Evolutionary conservation across 2,888 invertebrate genomes (phyloP), one percentile per base, ranked within the genome.

Genomic region (Acanthococcus lagerstroemiae): DNA sequence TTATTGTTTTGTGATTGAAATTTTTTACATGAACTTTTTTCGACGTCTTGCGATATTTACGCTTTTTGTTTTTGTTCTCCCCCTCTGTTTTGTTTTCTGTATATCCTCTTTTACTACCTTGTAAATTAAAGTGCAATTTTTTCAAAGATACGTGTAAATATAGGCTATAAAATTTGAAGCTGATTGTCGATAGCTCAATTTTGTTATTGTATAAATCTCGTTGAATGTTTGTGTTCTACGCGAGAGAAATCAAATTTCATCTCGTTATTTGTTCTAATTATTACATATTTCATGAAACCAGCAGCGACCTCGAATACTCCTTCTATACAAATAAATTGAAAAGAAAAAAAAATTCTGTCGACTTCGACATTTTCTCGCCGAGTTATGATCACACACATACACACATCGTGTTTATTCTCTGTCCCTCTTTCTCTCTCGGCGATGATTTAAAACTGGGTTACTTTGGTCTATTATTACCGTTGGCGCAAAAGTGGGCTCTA

Each of bases 401-500:
- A 37, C 37, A n/a, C n/a, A n/a, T 3, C n/a, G 37, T 37, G n/a
- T n/a, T 15, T n/a, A 37, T 37, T 15, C 12, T 37, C 12, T 15
- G 12, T 37, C 37, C 12, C 37, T 37, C 37, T 37, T 37, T 37
- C n/a, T n/a, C n/a, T n/a, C n/a, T 37, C 12, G 37, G 37, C 37
- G 37, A 37, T 37, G 37, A n/a, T n/a, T n/a, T n/a, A 30, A 50
- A 63, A 63, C 52, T 63, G 63, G 63, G 63, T 63, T 63, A 63
- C n/a, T 63, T 63, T 63, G 26, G 44, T 58, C 63, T 63, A 63
- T 63, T 30, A 63, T 63, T 63, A 63, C 24, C 44, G 46, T 37
- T 37, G 37, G 37, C 37, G 37, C 37, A 52, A 52, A 52, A 63
- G 30, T 63, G 54, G 63, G 63, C 63, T 63, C 37, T 30, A 37